A percentile compares a stretch with the other conserved stretches of the same genome.
Conservation (phyloP, 2,888 invertebrate genomes). For the Prosopocoilus inquinatus region DNA sequence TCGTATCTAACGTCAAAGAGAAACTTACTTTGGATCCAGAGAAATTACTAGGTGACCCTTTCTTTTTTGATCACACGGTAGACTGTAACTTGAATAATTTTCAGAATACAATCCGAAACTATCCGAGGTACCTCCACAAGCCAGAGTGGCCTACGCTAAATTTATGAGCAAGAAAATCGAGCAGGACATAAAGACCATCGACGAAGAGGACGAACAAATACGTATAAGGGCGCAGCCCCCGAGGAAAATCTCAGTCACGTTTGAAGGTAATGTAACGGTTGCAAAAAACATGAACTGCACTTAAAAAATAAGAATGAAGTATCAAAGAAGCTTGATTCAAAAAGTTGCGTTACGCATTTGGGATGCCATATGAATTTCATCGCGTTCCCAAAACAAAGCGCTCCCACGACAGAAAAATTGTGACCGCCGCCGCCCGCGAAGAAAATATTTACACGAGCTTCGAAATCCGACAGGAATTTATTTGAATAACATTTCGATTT, state of each 20-base stretch:
- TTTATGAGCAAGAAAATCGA: constrained; percentile 77
- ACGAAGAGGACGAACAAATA: constrained; percentile 23
- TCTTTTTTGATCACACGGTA: neutral
- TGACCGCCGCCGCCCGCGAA: too few species aligned
- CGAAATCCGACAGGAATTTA: too few species aligned
- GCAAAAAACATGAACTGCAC: neutral
- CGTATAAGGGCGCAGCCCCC: neutral
- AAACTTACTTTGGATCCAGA: constrained; percentile 70
- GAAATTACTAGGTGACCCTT: constrained; percentile 62
- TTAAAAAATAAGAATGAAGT: neutral
- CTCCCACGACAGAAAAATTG: too few species aligned
- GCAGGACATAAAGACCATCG: constrained; percentile 52
- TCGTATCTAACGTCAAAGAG: constrained; percentile 63
- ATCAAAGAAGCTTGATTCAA: too few species aligned
- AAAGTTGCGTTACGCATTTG: too few species aligned
- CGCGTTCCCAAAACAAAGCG: too few species aligned
- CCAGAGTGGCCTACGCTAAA: constrained; percentile 82
- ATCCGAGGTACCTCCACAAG: constrained; percentile 70
- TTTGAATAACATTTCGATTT: too few species aligned
- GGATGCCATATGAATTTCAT: too few species aligned
- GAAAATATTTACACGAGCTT: too few species aligned
- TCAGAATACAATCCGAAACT: constrained; percentile 79
- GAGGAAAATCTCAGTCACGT: neutral
- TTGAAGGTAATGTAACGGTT: neutral
- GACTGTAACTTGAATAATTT: neutral